Conservation (phyloP, 2,113 vertebrate species). For the Muscicapa adusta region DNA sequence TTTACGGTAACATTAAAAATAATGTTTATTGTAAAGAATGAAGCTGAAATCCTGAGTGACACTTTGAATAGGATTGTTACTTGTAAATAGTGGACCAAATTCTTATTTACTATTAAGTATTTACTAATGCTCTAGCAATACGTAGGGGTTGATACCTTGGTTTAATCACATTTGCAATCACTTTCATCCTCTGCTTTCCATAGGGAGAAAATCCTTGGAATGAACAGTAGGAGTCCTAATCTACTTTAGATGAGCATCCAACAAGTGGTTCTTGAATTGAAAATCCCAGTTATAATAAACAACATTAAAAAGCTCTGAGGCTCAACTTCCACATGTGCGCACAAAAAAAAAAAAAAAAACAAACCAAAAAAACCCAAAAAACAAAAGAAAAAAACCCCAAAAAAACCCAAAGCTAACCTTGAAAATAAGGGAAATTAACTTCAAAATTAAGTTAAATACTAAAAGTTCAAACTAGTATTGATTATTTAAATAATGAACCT, state of each 20-base stretch:
- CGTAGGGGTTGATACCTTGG: background rate
- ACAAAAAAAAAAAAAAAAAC: background rate
- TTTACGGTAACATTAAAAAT: background rate
- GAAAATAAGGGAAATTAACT: background rate
- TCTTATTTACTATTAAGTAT: background rate
- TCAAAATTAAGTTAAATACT: background rate
- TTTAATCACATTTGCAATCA: background rate
- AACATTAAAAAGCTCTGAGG: rapidly evolving
- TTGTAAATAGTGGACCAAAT: background rate
- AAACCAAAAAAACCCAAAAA: no score
- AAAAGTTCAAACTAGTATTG: background rate
- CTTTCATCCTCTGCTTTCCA: background rate
- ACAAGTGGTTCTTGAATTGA: background rate
- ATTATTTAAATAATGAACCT: background rate
- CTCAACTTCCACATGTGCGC: background rate
- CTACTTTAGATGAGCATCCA: background rate
- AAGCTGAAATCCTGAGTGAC: background rate
- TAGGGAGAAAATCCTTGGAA: background rate
- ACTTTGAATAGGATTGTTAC: background rate
- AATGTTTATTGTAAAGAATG: background rate
- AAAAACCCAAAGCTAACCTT: background rate
- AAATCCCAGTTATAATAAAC: background rate
- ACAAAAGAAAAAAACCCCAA: no score
- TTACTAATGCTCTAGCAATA: background rate
- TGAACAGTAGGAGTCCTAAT: background rate